phyloP scores from a whole-genome alignment of 23 tunicate species.

The Halocynthia roretzi region DNA sequence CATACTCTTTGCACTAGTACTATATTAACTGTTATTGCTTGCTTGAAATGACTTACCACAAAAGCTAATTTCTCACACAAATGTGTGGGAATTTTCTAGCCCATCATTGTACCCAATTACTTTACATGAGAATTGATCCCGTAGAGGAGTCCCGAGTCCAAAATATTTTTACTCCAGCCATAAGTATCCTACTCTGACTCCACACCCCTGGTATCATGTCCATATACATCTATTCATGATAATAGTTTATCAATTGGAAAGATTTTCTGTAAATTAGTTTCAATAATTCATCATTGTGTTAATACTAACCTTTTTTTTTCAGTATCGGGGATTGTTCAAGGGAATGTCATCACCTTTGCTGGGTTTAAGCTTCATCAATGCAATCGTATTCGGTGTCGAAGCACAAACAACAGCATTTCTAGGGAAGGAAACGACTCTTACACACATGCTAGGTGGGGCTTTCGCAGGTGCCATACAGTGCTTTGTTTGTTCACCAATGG shows the following conservation, averaged over 20 bases:
- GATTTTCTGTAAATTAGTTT: not conserved
- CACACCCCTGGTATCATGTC: too few relatives aligned
- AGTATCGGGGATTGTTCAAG: slow-evolving; percentile 74
- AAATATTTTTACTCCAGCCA: too few relatives aligned
- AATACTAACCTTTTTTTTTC: not conserved
- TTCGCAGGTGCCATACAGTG: slow-evolving; percentile 89
- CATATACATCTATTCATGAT: too few relatives aligned
- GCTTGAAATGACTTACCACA: too few relatives aligned
- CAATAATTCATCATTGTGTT: not conserved
- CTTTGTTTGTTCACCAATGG: slow-evolving; percentile 83
- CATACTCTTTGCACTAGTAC: too few relatives aligned
- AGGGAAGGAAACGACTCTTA: slow-evolving; percentile 57
- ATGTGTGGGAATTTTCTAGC: too few relatives aligned
- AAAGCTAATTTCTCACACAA: too few relatives aligned
- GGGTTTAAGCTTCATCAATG: slow-evolving; percentile 77
- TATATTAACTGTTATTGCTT: too few relatives aligned
- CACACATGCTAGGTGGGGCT: slow-evolving; percentile 78
- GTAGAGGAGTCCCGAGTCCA: too few relatives aligned
- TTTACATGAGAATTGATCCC: too few relatives aligned
- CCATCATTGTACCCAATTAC: too few relatives aligned
- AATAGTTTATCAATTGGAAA: not conserved
- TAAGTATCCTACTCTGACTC: too few relatives aligned
- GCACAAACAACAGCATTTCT: slow-evolving; percentile 58
- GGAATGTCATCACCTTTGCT: slow-evolving; percentile 92
- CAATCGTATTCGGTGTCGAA: slow-evolving; percentile 89